phyloP scores from a whole-genome alignment of 1,140 invertebrate species.

The Drosophila varians region DNA sequence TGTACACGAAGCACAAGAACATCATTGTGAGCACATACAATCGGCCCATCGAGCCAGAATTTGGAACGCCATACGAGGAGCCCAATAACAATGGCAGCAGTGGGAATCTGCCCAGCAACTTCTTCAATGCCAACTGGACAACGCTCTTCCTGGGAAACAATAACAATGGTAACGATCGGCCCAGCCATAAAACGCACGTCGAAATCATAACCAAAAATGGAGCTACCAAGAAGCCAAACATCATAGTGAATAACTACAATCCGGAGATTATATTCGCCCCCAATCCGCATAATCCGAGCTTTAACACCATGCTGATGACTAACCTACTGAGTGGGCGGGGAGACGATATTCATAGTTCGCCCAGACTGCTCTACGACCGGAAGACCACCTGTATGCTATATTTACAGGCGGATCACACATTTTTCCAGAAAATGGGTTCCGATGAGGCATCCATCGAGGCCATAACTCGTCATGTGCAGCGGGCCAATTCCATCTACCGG shows the following conservation, averaged over 20 bases:
- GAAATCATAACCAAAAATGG: slow-evolving; percentile 87
- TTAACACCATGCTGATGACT: slow-evolving; percentile 85
- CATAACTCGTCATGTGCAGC: slow-evolving; percentile 96
- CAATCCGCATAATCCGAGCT: slow-evolving; percentile 84
- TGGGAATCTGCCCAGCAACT: slow-evolving; percentile 71
- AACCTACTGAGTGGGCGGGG: slow-evolving; percentile 88
- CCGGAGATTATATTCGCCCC: slow-evolving; percentile 80
- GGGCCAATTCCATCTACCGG: slow-evolving; percentile 96
- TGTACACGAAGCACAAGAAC: slow-evolving; percentile 82
- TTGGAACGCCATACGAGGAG: slow-evolving; percentile 69
- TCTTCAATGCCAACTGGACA: slow-evolving; percentile 84
- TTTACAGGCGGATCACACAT: slow-evolving; percentile 97
- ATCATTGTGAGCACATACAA: slow-evolving; percentile 83
- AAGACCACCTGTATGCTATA: slow-evolving; percentile 96
- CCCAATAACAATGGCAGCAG: slow-evolving; percentile 69
- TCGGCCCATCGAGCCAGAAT: slow-evolving; percentile 70
- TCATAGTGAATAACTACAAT: slow-evolving; percentile 83
- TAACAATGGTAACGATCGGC: slow-evolving; percentile 79
- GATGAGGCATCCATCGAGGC: slow-evolving; percentile 97
- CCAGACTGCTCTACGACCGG: slow-evolving; percentile 84
- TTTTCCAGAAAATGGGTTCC: slow-evolving; percentile 95
- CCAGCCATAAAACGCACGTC: slow-evolving; percentile 87
- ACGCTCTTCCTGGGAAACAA: slow-evolving; percentile 68
- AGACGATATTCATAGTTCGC: slow-evolving; percentile 58
- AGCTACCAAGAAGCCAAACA: slow-evolving; percentile 84